Conservation (phyloP, 1,140 invertebrate genomes). For the Pissodes strobi region DNA sequence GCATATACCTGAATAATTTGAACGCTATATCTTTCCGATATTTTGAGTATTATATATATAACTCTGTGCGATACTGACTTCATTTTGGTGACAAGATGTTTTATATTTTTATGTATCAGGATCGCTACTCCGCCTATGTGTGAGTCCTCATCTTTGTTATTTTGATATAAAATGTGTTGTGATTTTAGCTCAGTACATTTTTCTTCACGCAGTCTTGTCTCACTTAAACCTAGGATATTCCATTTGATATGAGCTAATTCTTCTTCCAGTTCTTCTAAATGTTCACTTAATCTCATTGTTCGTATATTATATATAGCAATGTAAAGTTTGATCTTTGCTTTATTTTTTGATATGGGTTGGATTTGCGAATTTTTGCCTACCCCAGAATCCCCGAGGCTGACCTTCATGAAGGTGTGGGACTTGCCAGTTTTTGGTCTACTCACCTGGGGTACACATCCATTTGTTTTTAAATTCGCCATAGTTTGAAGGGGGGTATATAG, state of each 20-base stretch:
- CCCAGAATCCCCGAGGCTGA: no score
- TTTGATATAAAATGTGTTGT: no score
- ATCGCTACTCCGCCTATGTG: no score
- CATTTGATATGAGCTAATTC: background rate
- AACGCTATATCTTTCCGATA: no score
- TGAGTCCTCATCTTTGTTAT: no score
- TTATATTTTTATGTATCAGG: no score
- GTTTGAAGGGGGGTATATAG: background rate
- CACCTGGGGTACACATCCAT: background rate
- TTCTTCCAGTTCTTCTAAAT: background rate
- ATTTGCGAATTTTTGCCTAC: no score
- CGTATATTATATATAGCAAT: no score
- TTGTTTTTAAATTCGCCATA: background rate
- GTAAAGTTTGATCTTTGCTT: background rate
- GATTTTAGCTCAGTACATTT: background rate
- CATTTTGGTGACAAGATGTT: background rate
- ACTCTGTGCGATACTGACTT: background rate
- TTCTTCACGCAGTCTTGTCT: background rate
- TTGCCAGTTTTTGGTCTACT: background rate
- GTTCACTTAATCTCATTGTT: no score
- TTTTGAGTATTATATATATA: constrained; percentile 16
- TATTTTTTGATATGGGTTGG: no score
- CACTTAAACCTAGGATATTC: no score
- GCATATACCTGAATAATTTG: constrained; percentile 42
- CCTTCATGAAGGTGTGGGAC: no score